Conservation (phyloP, 2,113 vertebrate genomes). For the Notothenia rossii region DNA sequence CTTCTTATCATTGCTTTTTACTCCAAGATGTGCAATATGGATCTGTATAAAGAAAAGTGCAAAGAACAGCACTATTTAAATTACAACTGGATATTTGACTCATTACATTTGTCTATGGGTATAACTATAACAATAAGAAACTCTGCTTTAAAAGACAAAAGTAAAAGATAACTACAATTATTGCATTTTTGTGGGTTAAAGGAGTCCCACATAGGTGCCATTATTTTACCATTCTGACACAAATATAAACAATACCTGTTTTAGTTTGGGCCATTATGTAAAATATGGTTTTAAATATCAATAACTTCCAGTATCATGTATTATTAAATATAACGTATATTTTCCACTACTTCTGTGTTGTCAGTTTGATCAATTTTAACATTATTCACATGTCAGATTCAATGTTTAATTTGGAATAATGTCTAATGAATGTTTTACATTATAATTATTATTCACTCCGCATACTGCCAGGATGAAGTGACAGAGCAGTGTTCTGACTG, state of each 20-base stretch:
- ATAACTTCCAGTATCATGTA: background rate
- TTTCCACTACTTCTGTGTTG: background rate
- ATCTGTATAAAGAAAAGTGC: background rate
- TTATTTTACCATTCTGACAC: background rate
- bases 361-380: background rate
- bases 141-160: no score
- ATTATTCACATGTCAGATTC: background rate
- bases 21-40: background rate
- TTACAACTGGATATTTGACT: background rate
- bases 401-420: conserved; percentile 18
- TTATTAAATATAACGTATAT: no score
- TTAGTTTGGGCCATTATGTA: background rate
- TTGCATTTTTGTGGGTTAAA: no score
- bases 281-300: no score
- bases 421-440: conserved; percentile 6
- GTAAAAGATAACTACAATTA: no score
- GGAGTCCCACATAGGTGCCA: background rate
- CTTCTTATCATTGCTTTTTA: background rate
- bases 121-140: no score
- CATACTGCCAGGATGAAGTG: conserved; percentile 27
- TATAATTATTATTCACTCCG: conserved; percentile 9
- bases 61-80: background rate
- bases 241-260: background rate
- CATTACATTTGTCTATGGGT: no score
- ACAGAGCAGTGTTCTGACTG: conserved; percentile 35